A percentile compares a stretch with the other conserved stretches of the same genome.
phyloP scores from a whole-genome alignment of 2,797 vertebrate genomes.

The Podarcis siculus region DNA sequence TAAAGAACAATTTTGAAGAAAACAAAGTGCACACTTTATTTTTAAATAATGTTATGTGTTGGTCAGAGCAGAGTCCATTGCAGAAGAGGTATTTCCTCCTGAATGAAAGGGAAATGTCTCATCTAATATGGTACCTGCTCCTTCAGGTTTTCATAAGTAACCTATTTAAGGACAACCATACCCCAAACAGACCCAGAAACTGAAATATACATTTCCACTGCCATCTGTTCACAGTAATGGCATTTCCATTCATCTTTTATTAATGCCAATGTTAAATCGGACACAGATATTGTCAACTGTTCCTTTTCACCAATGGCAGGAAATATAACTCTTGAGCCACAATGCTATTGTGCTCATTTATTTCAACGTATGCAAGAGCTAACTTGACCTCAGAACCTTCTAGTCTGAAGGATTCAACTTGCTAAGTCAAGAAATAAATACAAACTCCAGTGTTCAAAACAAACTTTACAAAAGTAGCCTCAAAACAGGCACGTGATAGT shows the following conservation, averaged over 20 bases:
- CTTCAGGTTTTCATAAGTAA: neutral
- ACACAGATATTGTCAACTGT: neutral
- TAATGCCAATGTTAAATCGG: neutral
- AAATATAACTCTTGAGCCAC: conserved; percentile 6
- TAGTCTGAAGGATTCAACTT: conserved; percentile 4
- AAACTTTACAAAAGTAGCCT: neutral
- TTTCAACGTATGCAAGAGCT: neutral
- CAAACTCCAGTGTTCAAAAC: neutral
- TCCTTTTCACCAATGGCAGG: neutral
- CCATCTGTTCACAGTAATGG: too few relatives aligned
- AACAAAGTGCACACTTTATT: neutral
- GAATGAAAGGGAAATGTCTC: neutral
- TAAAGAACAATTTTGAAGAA: neutral
- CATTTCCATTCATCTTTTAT: neutral
- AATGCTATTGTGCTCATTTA: neutral
- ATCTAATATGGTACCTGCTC: neutral
- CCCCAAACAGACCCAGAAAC: too few relatives aligned
- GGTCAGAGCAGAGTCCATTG: neutral
- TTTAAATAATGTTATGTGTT: neutral
- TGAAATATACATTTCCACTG: too few relatives aligned
- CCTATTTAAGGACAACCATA: too few relatives aligned
- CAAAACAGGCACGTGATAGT: neutral
- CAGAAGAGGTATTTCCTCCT: neutral
- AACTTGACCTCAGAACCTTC: neutral
- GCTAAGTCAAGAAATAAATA: neutral